These are phyloP conservation scores for Brachylomia viminalis DNA, from an alignment of 2,888 invertebrate genomes.

Conservation along the genomic window DNA sequence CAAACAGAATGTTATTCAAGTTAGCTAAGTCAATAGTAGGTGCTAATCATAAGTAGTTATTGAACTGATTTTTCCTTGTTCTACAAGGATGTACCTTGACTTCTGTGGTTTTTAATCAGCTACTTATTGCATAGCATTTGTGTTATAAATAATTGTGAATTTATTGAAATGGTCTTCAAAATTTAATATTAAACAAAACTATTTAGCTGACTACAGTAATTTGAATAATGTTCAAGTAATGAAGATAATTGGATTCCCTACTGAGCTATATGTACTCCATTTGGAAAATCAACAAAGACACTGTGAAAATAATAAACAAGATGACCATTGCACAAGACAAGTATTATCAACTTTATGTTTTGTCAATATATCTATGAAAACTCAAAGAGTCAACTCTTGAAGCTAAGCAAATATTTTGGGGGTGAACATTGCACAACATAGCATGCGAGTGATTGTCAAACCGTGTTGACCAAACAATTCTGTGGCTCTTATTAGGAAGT, in stretches of 20 bases:
- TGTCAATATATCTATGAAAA: slow-evolving; percentile 44
- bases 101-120: not conserved
- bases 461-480: slow-evolving; percentile 46
- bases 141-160: not conserved
- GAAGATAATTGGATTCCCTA: not conserved
- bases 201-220: not conserved
- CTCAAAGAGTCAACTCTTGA: slow-evolving; percentile 8
- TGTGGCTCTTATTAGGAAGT: slow-evolving; percentile 32
- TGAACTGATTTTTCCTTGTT: slow-evolving; percentile 45
- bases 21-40: not conserved
- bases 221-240: not conserved
- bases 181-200: not conserved
- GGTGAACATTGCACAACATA: slow-evolving; percentile 55
- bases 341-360: not conserved
- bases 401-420: slow-evolving; percentile 45
- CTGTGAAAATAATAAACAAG: not conserved
- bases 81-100: slow-evolving; percentile 15
- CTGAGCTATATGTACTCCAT: not conserved
- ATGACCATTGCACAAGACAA: slow-evolving; percentile 6
- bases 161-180: not conserved
- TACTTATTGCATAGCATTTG: not conserved
- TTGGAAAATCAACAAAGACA: slow-evolving; percentile 1
- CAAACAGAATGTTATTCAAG: not conserved
- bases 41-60: slow-evolving; percentile 14
- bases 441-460: slow-evolving; percentile 49